Conservation (phyloP, 2,888 invertebrate species). For the Choristoneura rosaceana region DNA sequence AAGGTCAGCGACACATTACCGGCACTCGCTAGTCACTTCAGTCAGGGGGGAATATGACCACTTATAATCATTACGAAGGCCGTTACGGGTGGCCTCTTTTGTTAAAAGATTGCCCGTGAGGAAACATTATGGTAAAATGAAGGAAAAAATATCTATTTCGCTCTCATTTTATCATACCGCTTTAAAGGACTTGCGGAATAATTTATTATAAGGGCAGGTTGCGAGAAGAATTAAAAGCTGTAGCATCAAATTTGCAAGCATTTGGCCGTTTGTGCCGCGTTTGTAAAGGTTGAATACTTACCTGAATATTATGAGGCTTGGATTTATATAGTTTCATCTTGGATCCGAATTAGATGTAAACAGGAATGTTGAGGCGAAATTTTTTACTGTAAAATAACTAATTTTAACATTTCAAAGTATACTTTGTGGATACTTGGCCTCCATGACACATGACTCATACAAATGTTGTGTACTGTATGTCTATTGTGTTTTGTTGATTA, state of each 20-base stretch:
- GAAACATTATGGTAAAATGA: constrained; percentile 41
- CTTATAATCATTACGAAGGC: constrained; percentile 40
- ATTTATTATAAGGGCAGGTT: constrained; percentile 38
- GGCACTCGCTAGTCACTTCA: constrained; percentile 28
- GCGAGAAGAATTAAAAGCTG: constrained; percentile 31
- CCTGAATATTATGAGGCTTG: not conserved
- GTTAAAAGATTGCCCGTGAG: constrained; percentile 41
- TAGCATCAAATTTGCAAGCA: constrained; percentile 27
- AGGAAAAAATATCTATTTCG: constrained; percentile 38
- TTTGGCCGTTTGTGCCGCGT: not conserved
- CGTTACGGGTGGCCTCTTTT: constrained; percentile 34
- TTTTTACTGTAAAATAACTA: not conserved
- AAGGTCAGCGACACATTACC: constrained; percentile 40
- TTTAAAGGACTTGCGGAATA: constrained; percentile 34
- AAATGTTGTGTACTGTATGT: too few relatives aligned
- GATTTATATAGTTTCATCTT: not conserved
- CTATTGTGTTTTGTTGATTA: too few relatives aligned
- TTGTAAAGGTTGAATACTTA: not conserved
- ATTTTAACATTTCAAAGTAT: too few relatives aligned
- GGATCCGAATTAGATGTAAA: not conserved
- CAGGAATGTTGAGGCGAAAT: not conserved
- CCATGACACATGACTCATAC: too few relatives aligned
- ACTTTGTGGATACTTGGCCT: too few relatives aligned
- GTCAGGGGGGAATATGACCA: constrained; percentile 40
- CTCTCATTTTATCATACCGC: constrained; percentile 29